These are phyloP conservation scores for Nesidiocoris tenuis DNA, from an alignment of 2,888 invertebrate species.

Conservation along the genomic window DNA sequence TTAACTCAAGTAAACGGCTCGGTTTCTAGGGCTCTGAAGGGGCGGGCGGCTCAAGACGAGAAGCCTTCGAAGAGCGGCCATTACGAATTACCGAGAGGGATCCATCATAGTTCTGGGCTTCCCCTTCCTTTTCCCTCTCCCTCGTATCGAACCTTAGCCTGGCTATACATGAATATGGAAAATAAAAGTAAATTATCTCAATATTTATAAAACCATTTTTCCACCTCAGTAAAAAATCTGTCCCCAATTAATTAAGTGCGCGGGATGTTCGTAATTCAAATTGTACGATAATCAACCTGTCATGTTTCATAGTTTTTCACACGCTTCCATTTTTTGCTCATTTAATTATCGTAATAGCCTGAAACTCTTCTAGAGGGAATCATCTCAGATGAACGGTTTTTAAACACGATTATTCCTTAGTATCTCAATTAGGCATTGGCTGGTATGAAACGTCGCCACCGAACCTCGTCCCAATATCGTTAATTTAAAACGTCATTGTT, in stretches of 20 bases:
- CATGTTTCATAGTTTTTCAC: background rate
- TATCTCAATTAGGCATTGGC: too few relatives aligned
- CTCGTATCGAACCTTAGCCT: too few relatives aligned
- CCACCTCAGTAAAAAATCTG: background rate
- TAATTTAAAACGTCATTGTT: too few relatives aligned
- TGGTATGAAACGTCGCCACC: too few relatives aligned
- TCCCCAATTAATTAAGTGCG: background rate
- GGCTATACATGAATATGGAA: too few relatives aligned
- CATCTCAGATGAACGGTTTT: too few relatives aligned
- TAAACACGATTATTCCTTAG: too few relatives aligned
- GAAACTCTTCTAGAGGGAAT: too few relatives aligned
- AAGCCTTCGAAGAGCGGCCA: slow-evolving; percentile 31
- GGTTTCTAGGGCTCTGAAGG: background rate
- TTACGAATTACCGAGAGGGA: slow-evolving; percentile 36
- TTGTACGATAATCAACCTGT: background rate
- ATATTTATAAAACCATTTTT: background rate
- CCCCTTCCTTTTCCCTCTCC: background rate
- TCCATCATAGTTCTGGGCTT: slow-evolving; percentile 28
- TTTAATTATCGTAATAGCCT: too few relatives aligned
- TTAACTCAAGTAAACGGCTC: too few relatives aligned
- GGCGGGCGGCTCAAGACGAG: slow-evolving; percentile 29
- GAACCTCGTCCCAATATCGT: too few relatives aligned
- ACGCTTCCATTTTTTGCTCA: too few relatives aligned
- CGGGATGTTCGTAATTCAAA: background rate
- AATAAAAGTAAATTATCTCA: background rate